Percentiles rank a stretch among this genome's conserved stretches.
Evolutionary conservation across 2,113 vertebrate genomes (phyloP).

Genomic region (Pipa parva): DNA sequence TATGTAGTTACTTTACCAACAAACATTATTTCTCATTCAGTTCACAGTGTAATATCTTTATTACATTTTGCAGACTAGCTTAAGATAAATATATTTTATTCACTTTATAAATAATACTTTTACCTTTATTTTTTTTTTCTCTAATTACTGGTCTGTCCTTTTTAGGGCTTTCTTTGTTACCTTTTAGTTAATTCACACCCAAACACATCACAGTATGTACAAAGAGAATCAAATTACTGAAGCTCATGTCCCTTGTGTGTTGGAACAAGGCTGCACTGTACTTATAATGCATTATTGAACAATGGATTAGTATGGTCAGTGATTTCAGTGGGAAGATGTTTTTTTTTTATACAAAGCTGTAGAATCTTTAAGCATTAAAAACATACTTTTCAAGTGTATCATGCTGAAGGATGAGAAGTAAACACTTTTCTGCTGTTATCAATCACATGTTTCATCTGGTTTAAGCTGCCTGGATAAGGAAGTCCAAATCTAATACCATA

Average conservation of each 20-base stretch:
- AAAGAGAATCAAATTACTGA: slow-evolving; percentile 53
- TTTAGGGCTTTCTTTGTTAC: neutral
- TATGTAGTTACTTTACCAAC: too few species aligned
- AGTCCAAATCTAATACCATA: slow-evolving; percentile 41
- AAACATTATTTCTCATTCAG: too few species aligned
- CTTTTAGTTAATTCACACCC: neutral
- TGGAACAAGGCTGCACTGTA: slow-evolving; percentile 56
- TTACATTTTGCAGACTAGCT: neutral
- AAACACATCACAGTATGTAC: slow-evolving; percentile 16
- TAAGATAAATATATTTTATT: slow-evolving; percentile 1
- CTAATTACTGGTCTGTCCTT: too few species aligned
- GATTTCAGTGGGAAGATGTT: neutral
- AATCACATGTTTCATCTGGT: too few species aligned
- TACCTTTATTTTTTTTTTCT: neutral
- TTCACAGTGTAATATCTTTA: neutral
- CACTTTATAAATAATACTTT: neutral
- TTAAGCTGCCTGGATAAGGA: too few species aligned
- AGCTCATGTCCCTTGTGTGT: slow-evolving; percentile 45
- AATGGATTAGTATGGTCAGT: slow-evolving; percentile 15
- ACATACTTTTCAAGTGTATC: too few species aligned
- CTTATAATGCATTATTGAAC: slow-evolving; percentile 64
- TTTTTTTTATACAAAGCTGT: too few species aligned
- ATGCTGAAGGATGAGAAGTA: too few species aligned
- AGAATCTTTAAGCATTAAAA: too few species aligned
- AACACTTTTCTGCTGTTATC: too few species aligned